A percentile compares a stretch with the other conserved stretches of the same genome.
These are phyloP conservation scores for Cheirogaleus medius DNA, from an alignment of 2,113 vertebrate species.

Conservation along the genomic window DNA sequence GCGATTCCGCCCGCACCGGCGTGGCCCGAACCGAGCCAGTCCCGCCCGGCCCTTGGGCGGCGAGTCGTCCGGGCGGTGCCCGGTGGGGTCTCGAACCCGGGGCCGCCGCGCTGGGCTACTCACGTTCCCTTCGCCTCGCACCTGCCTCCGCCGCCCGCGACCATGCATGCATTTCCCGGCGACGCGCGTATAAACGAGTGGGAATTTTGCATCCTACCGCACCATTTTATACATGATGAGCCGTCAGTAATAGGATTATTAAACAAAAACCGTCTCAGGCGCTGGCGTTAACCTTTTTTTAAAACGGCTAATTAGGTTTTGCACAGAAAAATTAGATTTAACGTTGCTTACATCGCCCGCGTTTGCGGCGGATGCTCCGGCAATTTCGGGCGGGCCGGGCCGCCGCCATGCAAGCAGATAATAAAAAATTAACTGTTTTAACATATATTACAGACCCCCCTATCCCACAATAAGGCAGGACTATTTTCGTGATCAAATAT, in stretches of 20 bases:
- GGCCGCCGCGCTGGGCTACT: constrained; percentile 84
- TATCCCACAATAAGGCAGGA: constrained; percentile 88
- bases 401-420: constrained; percentile 88
- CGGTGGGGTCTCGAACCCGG: constrained; percentile 59
- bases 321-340: constrained; percentile 99
- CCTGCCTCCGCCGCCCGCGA: constrained; percentile 90
- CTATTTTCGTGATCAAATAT: constrained; percentile 95
- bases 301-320: constrained; percentile 99
- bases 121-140: constrained; percentile 88
- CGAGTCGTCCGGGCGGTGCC: background rate
- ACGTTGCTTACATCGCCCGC: constrained; percentile 99
- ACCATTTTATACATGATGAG: constrained; percentile 99
- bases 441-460: constrained; percentile 88
- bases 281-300: constrained; percentile 99
- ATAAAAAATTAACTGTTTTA: constrained; percentile 93
- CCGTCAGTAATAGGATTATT: constrained; percentile 99
- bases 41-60: background rate
- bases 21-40: background rate
- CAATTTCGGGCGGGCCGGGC: constrained; percentile 88
- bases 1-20: background rate
- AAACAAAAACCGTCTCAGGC: constrained; percentile 99
- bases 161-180: constrained; percentile 96
- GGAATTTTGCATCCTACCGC: constrained; percentile 99
- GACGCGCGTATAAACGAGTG: constrained; percentile 98
- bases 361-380: constrained; percentile 97